Base-by-base conservation (phyloP, 2,888 invertebrate genomes). In the Himalopsyche anomala region DNA sequence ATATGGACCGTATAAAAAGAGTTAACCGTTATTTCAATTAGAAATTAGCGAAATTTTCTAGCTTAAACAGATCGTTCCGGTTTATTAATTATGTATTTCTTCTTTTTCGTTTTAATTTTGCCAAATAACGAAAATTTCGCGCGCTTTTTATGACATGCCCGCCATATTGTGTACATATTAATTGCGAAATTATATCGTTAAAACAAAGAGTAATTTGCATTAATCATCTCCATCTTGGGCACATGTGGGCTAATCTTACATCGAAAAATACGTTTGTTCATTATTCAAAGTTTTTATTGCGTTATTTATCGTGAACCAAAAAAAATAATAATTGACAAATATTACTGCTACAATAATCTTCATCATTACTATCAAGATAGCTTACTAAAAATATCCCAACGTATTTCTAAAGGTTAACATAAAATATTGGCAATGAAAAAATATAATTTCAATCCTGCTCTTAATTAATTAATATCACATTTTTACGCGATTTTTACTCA, bases 11-110 rank as follows among this genome's bases (percentile, higher is more conserved):
- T 62, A 19, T 28, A 62, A 19, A 19, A 62, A 62, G 15, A 51
- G 12, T 19, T 6, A n/a, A 5, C 19, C 19, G 62, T 62, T 62
- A 28, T 19, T 62, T 62, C 62, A 62, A 19, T 62, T 62, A 19
- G 62, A 62, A 19, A 19, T 62, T 19, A 62, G 62, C 62, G 62
- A 62, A 62, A 19, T 62, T 62, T n/a, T 28, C 19, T 0, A 62
- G 28, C 28, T 62, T 62, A 9, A 62, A 62, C 51, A 4, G 51
- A 19, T 28, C 62, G 62, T 62, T 62, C 1, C 62, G 62, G 62
- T 62, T 62, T 62, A 62, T 62, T 62, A 62, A 62, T 62, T 62
- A 62, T 62, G 62, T 62, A 62, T 62, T 62, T 19, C 62, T 62
- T 62, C 28, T 62, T 51, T 51, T 51, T 51, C 51, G 15, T 51